Percentiles rank a stretch among this genome's conserved stretches.
Conservation (phyloP, 1,140 invertebrate genomes). For the Philopotamus ludificatus region DNA sequence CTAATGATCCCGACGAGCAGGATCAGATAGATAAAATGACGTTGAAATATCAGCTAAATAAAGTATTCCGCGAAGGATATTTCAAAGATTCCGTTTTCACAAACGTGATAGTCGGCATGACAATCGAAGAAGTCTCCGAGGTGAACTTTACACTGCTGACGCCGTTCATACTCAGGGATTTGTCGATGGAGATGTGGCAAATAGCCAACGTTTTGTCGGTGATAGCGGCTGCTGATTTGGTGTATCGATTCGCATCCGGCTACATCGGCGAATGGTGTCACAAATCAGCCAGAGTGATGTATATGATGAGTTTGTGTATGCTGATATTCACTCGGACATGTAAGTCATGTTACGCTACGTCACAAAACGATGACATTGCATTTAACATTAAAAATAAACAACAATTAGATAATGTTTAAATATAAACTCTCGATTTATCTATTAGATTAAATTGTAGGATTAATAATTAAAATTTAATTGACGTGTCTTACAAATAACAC, state of each 20-base stretch:
- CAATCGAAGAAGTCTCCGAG: slow-evolving; percentile 66
- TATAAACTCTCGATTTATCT: too few species aligned
- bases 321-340: slow-evolving; percentile 62
- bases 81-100: slow-evolving; percentile 60
- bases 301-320: slow-evolving; percentile 59
- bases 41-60: too few species aligned
- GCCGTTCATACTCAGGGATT: slow-evolving; percentile 65
- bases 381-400: too few species aligned
- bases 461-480: neutral
- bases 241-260: slow-evolving; percentile 60
- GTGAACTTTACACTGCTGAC: slow-evolving; percentile 66
- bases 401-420: too few species aligned
- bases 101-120: slow-evolving; percentile 67
- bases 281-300: slow-evolving; percentile 62
- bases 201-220: slow-evolving; percentile 63
- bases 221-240: slow-evolving; percentile 58
- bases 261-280: slow-evolving; percentile 62
- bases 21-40: too few species aligned
- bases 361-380: too few species aligned
- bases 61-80: slow-evolving; percentile 57
- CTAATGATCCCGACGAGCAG: too few species aligned
- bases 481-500: neutral
- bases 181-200: slow-evolving; percentile 55
- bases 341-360: slow-evolving; percentile 47
- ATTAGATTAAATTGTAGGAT: too few species aligned